Evolutionary conservation across 2,888 invertebrate species (phyloP).

Genomic region (Dinocampus coccinellae): DNA sequence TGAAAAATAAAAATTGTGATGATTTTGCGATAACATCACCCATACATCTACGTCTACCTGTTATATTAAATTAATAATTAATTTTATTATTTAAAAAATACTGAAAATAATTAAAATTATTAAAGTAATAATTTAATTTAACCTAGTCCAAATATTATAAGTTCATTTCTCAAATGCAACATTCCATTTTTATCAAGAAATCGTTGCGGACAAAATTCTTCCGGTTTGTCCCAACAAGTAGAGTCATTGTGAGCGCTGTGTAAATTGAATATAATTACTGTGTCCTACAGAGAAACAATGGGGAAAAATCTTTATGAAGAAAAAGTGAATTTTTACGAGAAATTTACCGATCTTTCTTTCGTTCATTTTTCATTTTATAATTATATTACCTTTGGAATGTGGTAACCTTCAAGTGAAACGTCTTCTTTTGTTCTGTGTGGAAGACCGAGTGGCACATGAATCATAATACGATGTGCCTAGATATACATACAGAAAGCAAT

Average conservation of each 20-base stretch:
- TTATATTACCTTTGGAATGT: constrained; percentile 70
- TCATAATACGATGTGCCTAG: constrained; percentile 71
- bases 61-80: constrained; percentile 38
- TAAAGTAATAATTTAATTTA: constrained; percentile 38
- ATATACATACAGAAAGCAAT: constrained; percentile 61
- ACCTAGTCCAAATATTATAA: constrained; percentile 80
- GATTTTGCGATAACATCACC: constrained; percentile 70
- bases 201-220: constrained; percentile 75
- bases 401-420: constrained; percentile 68
- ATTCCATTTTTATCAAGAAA: constrained; percentile 75
- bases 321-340: constrained; percentile 9
- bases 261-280: constrained; percentile 74
- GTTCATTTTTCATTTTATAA: neutral
- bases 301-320: constrained; percentile 12
- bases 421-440: constrained; percentile 71
- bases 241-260: constrained; percentile 75
- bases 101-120: neutral
- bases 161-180: constrained; percentile 71
- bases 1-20: constrained; percentile 68
- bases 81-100: neutral
- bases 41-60: constrained; percentile 70
- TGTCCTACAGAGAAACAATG: constrained; percentile 68
- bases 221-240: constrained; percentile 74
- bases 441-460: constrained; percentile 72
- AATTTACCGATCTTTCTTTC: constrained; percentile 3